Evolutionary conservation across 2,797 vertebrate genomes (phyloP).

Genomic region (Hydrocynus forskahlii): DNA sequence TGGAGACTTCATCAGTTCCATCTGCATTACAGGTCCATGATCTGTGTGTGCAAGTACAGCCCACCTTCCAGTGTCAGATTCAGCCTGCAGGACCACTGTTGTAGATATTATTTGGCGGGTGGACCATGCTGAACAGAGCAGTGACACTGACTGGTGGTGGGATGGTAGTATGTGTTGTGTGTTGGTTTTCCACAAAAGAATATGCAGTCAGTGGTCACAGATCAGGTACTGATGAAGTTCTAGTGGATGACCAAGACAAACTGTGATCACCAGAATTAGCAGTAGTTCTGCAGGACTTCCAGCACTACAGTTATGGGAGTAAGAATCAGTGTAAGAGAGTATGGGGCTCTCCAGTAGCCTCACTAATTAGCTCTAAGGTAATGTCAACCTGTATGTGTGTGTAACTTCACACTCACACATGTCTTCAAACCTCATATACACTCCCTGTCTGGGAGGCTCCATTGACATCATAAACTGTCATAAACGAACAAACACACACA

Average conservation of each 20-base stretch:
- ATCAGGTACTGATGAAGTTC: too few relatives aligned
- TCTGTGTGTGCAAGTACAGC: neutral
- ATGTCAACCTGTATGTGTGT: conserved; percentile 28
- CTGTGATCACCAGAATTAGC: neutral
- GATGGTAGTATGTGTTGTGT: neutral
- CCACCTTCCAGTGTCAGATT: neutral
- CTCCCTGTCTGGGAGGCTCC: too few relatives aligned
- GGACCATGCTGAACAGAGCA: neutral
- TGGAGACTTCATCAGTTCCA: too few relatives aligned
- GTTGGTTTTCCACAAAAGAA: too few relatives aligned
- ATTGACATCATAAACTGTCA: too few relatives aligned
- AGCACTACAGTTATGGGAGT: conserved; percentile 15
- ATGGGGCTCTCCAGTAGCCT: conserved; percentile 19
- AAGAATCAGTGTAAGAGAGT: conserved; percentile 21
- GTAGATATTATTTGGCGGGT: neutral
- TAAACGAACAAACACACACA: too few relatives aligned
- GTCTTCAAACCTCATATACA: neutral
- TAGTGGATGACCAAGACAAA: too few relatives aligned
- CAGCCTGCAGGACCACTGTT: neutral
- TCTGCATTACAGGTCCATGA: too few relatives aligned
- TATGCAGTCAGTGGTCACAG: too few relatives aligned
- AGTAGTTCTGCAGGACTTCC: neutral
- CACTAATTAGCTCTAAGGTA: conserved; percentile 25
- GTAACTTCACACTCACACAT: neutral
- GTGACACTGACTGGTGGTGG: neutral